Evolutionary conservation across 2,888 invertebrate genomes (phyloP).

Genomic region (Dysmachus trigonus): DNA sequence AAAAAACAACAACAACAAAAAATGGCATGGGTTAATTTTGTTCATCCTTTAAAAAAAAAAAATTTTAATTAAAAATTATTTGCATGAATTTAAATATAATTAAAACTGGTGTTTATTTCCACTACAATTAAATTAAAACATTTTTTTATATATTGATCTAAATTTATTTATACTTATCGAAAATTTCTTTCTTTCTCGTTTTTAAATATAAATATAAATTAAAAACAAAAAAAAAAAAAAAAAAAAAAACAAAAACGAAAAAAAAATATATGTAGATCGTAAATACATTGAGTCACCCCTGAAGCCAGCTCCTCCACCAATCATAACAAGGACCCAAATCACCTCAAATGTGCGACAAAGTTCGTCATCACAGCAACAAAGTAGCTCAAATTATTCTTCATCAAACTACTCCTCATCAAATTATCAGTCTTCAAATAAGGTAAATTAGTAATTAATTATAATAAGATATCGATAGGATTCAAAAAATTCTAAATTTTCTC

Average conservation of each 20-base stretch:
- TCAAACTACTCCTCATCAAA: conserved; percentile 51
- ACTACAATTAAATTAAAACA: neutral
- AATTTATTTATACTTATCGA: no score
- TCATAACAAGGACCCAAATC: conserved; percentile 69
- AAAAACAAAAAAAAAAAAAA: no score
- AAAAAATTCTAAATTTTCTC: neutral
- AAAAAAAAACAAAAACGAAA: no score
- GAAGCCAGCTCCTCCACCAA: conserved; percentile 78
- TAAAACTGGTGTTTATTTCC: neutral
- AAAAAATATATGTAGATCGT: conserved; percentile 72
- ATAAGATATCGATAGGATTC: no score
- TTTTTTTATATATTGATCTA: no score
- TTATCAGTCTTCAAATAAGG: conserved; percentile 54
- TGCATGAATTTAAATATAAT: neutral
- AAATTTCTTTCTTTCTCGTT: no score
- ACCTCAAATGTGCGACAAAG: conserved; percentile 58
- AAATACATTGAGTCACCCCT: conserved; percentile 86
- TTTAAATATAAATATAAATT: no score
- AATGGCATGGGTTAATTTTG: neutral
- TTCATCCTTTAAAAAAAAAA: neutral
- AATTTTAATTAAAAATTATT: neutral
- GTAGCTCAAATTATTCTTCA: conserved; percentile 51
- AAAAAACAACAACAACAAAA: neutral
- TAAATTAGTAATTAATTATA: no score
- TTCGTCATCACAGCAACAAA: conserved; percentile 37